These are phyloP conservation scores for Eudyptes chrysolophus DNA, from an alignment of 2,113 vertebrate genomes.

Conservation along the genomic window DNA sequence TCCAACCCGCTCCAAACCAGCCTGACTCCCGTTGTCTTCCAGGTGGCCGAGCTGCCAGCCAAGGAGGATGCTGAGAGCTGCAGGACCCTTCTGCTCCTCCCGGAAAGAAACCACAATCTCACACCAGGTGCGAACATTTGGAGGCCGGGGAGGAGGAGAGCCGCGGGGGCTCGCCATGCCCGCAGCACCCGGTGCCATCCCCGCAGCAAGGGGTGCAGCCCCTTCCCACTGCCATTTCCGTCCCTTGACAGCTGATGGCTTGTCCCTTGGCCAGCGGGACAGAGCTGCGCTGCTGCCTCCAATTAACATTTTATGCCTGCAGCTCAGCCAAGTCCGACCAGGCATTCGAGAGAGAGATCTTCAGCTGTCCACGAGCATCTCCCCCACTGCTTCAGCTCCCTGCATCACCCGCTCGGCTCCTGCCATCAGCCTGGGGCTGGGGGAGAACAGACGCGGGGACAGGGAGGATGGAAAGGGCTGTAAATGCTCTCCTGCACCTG, in stretches of 20 bases:
- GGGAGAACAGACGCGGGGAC: not conserved
- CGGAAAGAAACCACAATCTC: not conserved
- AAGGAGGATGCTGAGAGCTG: slow-evolving; percentile 28
- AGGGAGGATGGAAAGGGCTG: not conserved
- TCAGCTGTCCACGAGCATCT: not conserved
- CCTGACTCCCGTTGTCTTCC: rapidly evolving
- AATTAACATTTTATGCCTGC: not conserved
- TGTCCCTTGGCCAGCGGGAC: not conserved
- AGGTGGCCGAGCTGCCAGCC: slow-evolving; percentile 18
- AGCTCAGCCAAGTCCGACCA: not conserved
- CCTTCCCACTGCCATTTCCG: rapidly evolving
- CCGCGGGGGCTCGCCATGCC: rapidly evolving
- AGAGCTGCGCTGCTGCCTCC: not conserved
- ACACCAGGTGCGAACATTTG: not conserved
- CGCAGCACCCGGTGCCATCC: not conserved
- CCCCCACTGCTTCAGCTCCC: not conserved
- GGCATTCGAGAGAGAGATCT: not conserved
- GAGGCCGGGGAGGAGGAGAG: not conserved
- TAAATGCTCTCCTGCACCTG: not conserved
- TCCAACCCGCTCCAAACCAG: not conserved
- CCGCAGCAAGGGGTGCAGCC: rapidly evolving
- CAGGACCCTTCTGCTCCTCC: slow-evolving; percentile 28
- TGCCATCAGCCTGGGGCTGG: not conserved
- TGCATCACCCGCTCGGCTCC: rapidly evolving
- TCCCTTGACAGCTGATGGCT: not conserved